Percentiles rank a stretch among this genome's conserved stretches.
Evolutionary conservation across 2,113 vertebrate species (phyloP).

Genomic region (Marmota monax): DNA sequence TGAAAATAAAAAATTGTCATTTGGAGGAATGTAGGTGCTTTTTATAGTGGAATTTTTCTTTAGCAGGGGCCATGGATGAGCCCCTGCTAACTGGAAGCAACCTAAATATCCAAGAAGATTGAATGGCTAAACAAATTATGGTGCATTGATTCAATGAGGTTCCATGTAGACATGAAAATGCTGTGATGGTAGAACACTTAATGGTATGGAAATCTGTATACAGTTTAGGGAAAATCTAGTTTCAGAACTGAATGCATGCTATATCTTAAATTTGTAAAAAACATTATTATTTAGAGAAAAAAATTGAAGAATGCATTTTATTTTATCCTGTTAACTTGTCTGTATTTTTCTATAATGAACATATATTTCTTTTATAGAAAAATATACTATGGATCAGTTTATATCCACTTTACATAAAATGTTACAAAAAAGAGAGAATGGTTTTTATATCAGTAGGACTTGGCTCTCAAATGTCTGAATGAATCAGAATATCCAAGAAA

Average conservation of each 20-base stretch:
- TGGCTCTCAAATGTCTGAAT: not conserved
- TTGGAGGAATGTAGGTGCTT: not conserved
- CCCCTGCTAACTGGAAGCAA: not conserved
- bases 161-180: accelerated
- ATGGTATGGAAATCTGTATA: not conserved
- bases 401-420: not conserved
- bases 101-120: not conserved
- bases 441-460: not conserved
- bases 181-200: not conserved
- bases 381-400: not conserved
- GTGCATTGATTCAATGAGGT: not conserved
- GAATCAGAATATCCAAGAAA: not conserved
- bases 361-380: not conserved
- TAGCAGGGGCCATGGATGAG: not conserved
- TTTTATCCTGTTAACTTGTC: not conserved
- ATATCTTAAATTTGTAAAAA: not conserved
- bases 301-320: not conserved
- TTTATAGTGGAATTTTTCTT: not conserved
- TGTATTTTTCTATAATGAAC: not conserved
- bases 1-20: not conserved
- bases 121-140: not conserved
- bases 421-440: not conserved
- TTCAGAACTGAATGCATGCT: not conserved
- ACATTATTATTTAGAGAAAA: not conserved
- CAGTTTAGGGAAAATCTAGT: not conserved